Evolutionary conservation across 2,888 invertebrate species (phyloP).

Genomic region (Troides aeacus): DNA sequence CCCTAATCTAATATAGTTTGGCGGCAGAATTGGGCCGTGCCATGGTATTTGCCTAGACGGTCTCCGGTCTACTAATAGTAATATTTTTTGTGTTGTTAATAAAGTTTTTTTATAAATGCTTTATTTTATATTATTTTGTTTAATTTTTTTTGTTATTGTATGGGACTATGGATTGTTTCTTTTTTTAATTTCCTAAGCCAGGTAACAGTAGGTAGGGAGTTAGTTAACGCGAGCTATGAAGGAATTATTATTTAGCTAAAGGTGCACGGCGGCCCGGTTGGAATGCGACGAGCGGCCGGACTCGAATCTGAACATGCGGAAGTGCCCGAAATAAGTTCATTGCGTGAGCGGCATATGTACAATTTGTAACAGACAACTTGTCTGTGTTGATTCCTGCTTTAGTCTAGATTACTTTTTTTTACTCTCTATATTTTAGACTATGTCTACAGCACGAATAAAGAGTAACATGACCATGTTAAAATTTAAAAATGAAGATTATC

Average conservation of each 20-base stretch:
- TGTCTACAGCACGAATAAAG: background rate
- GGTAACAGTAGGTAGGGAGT: slow-evolving; percentile 20
- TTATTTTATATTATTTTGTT: too few species aligned
- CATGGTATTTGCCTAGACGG: too few species aligned
- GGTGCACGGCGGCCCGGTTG: slow-evolving; percentile 45
- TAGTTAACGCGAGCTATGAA: slow-evolving; percentile 35
- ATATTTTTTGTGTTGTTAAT: too few species aligned
- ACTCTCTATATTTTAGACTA: background rate
- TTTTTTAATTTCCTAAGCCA: background rate
- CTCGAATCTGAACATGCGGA: slow-evolving; percentile 68
- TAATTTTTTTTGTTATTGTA: too few species aligned
- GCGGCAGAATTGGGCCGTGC: too few species aligned
- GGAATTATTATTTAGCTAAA: slow-evolving; percentile 31
- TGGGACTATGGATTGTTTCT: background rate
- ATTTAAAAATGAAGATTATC: background rate
- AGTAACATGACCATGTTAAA: background rate
- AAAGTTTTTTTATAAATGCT: too few species aligned
- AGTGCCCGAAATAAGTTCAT: slow-evolving; percentile 73
- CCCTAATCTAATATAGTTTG: too few species aligned
- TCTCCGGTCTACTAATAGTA: too few species aligned
- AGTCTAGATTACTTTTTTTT: slow-evolving; percentile 11
- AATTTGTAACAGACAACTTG: slow-evolving; percentile 22
- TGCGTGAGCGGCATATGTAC: slow-evolving; percentile 49
- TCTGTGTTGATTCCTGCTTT: slow-evolving; percentile 16
- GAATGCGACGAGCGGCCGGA: slow-evolving; percentile 61